These are phyloP conservation scores for Myotis findleyi DNA, from an alignment of 2,797 vertebrate species.

Conservation along the genomic window DNA sequence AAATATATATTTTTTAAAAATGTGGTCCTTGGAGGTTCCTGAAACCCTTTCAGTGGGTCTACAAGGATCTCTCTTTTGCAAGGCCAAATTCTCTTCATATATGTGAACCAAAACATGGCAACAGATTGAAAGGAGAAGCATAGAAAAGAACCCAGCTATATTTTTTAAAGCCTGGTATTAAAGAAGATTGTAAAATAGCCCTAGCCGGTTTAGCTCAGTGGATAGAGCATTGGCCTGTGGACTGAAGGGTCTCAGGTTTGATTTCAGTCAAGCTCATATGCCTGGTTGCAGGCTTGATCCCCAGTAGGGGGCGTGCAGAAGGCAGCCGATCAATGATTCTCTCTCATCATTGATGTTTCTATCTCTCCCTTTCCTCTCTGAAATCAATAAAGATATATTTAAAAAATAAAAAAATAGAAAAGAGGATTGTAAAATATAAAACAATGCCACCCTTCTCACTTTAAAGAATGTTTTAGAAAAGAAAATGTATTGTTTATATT, in stretches of 20 bases:
- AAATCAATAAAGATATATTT: no score
- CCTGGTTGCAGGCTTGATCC: no score
- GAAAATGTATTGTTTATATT: background rate
- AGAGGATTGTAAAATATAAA: constrained; percentile 13
- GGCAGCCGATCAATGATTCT: no score
- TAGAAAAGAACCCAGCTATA: background rate
- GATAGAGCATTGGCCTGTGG: background rate
- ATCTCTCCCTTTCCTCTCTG: no score
- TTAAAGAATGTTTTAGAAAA: background rate
- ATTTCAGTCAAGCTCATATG: background rate
- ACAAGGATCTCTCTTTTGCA: background rate
- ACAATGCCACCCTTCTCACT: background rate
- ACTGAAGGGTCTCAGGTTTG: background rate
- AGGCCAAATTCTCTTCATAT: background rate
- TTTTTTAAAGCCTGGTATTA: constrained; percentile 15
- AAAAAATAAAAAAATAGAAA: no score
- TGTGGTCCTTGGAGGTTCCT: background rate
- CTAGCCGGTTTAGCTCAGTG: background rate
- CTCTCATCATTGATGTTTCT: no score
- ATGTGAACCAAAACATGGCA: constrained; percentile 27
- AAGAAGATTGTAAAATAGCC: background rate
- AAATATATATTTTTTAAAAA: background rate
- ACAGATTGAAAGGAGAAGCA: background rate
- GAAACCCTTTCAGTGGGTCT: background rate
- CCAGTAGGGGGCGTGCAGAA: no score